Conservation (phyloP, 2,888 invertebrate species). For the Scelioninae gen. 2 region DNA sequence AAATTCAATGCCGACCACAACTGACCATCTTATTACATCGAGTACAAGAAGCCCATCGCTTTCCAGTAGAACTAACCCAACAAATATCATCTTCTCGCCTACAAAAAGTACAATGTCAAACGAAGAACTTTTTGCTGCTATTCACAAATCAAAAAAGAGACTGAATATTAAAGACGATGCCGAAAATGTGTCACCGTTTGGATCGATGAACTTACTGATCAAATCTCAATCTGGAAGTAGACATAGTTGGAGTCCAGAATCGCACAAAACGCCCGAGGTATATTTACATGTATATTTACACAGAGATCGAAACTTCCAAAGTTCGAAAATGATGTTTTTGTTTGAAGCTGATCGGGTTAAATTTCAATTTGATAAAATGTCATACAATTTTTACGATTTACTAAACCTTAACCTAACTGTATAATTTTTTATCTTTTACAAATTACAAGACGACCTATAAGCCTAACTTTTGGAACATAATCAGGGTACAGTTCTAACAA, state of each 20-base stretch:
- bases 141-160: slow-evolving; percentile 86
- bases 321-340: no score
- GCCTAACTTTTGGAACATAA: no score
- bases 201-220: slow-evolving; percentile 76
- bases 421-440: no score
- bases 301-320: no score
- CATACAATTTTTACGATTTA: no score
- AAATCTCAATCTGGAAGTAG: slow-evolving; percentile 76
- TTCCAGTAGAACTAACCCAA: slow-evolving; percentile 63
- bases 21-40: slow-evolving; percentile 67
- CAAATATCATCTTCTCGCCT: slow-evolving; percentile 77
- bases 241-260: slow-evolving; percentile 81
- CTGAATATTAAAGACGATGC: slow-evolving; percentile 80
- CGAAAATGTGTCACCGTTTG: slow-evolving; percentile 73
- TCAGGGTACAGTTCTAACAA: no score
- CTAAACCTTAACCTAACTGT: no score
- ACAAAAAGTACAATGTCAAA: slow-evolving; percentile 86
- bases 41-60: slow-evolving; percentile 58
- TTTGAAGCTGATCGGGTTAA: no score
- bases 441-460: no score
- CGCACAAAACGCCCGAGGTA: slow-evolving; percentile 69
- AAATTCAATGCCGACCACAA: slow-evolving; percentile 66
- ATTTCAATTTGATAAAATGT: no score
- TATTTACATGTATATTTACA: no score
- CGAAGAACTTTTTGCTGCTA: slow-evolving; percentile 85